Evolutionary conservation across 2,888 invertebrate species (phyloP).

Genomic region (Macaria liturata): DNA sequence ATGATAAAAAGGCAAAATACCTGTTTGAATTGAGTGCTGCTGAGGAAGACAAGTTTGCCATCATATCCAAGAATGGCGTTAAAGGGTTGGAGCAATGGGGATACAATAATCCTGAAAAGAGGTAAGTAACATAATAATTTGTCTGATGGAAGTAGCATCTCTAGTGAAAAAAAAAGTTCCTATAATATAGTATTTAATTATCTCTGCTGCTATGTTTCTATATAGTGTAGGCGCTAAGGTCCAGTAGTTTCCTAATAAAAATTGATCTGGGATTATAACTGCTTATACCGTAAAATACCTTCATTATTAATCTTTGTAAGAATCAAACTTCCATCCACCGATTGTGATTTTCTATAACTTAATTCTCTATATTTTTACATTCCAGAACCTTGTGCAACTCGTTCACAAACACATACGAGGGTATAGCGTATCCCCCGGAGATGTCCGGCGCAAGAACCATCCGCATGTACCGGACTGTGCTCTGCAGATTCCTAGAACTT

Average conservation of each 20-base stretch:
- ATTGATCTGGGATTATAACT: no score
- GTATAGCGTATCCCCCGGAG: slow-evolving; percentile 86
- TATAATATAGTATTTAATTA: no score
- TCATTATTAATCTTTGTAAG: no score
- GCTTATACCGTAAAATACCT: no score
- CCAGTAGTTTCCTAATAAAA: no score
- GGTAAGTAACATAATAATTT: slow-evolving; percentile 37
- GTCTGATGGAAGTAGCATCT: no score
- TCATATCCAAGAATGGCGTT: slow-evolving; percentile 52
- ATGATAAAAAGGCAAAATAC: slow-evolving; percentile 47
- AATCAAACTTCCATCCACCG: no score
- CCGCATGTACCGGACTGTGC: slow-evolving; percentile 87
- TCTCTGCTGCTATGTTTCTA: no score
- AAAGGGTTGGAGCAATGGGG: slow-evolving; percentile 51
- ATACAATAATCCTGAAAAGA: slow-evolving; percentile 46
- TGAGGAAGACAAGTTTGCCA: slow-evolving; percentile 53
- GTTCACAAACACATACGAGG: slow-evolving; percentile 88
- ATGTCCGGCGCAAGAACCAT: slow-evolving; percentile 79
- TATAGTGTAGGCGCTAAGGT: no score
- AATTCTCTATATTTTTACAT: slow-evolving; percentile 5
- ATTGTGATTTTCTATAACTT: no score
- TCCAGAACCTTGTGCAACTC: slow-evolving; percentile 85
- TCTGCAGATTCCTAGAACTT: slow-evolving; percentile 87
- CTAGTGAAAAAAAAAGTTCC: no score
- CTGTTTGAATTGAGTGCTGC: slow-evolving; percentile 44